Conservation (phyloP, 1,140 invertebrate genomes). For the Anthonomus grandis region DNA sequence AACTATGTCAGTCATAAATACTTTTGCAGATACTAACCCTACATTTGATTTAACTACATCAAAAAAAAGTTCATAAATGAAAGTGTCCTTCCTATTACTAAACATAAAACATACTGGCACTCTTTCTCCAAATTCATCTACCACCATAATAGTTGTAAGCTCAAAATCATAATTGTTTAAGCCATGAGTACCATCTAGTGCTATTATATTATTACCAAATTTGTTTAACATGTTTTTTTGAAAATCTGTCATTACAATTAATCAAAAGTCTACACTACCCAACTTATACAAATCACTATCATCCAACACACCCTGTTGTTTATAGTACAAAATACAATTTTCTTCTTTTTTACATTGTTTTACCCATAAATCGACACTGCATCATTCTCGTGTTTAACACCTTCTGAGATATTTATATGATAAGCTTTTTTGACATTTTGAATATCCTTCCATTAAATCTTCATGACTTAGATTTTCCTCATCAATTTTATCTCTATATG, state of each 20-base stretch:
- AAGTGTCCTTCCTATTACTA: conserved; percentile 28
- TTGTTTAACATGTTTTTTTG: conserved; percentile 29
- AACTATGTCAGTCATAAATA: conserved; percentile 29
- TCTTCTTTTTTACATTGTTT: too few relatives aligned
- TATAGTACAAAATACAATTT: too few relatives aligned
- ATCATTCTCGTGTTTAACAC: too few relatives aligned
- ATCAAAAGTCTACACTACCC: conserved; percentile 33
- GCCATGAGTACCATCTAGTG: conserved; percentile 32
- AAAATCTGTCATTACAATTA: conserved; percentile 27
- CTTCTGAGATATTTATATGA: too few relatives aligned
- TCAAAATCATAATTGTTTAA: conserved; percentile 34
- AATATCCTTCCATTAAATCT: too few relatives aligned
- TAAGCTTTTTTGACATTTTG: too few relatives aligned
- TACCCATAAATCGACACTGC: too few relatives aligned
- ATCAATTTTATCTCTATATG: too few relatives aligned
- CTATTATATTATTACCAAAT: conserved; percentile 27
- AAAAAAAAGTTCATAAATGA: conserved; percentile 23
- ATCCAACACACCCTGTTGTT: too few relatives aligned
- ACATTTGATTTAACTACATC: conserved; percentile 14
- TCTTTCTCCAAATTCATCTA: conserved; percentile 30
- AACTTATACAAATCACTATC: too few relatives aligned
- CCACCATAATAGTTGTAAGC: conserved; percentile 27
- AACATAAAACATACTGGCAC: conserved; percentile 31
- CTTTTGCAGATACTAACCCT: conserved; percentile 10
- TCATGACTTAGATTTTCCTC: too few relatives aligned